Percentiles rank a stretch among this genome's conserved stretches.
These are phyloP conservation scores for Torymus texanus DNA, from an alignment of 2,888 invertebrate genomes.

Conservation along the genomic window DNA sequence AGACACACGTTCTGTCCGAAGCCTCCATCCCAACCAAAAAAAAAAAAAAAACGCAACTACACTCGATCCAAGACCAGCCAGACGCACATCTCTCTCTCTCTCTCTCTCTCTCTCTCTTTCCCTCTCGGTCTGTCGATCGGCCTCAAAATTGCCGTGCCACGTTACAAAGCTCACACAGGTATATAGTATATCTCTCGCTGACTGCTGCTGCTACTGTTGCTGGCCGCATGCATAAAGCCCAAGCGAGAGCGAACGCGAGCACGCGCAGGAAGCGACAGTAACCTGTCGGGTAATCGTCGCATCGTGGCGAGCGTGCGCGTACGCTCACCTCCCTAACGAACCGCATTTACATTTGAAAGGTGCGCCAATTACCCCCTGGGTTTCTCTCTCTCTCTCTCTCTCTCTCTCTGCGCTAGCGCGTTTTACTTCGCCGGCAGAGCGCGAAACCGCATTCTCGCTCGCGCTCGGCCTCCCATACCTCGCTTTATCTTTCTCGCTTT, in stretches of 20 bases:
- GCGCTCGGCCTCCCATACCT: not conserved
- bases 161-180: not conserved
- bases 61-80: no score
- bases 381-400: no score
- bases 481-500: not conserved
- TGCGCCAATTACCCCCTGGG: slow-evolving; percentile 67
- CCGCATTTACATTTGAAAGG: slow-evolving; percentile 73
- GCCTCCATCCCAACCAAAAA: no score
- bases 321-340: slow-evolving; percentile 66
- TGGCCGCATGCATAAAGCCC: not conserved
- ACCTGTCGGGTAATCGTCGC: slow-evolving; percentile 60
- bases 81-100: no score
- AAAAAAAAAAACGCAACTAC: no score
- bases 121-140: no score
- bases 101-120: no score
- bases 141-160: no score
- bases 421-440: slow-evolving; percentile 67
- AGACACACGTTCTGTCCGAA: no score
- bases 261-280: slow-evolving; percentile 54
- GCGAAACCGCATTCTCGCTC: slow-evolving; percentile 49
- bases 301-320: slow-evolving; percentile 16
- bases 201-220: not conserved
- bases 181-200: slow-evolving; percentile 26
- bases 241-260: not conserved
- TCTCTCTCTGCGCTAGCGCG: slow-evolving; percentile 48